These are phyloP conservation scores for Arrhamphus sclerolepis DNA, from an alignment of 2,797 vertebrate species.

Conservation along the genomic window DNA sequence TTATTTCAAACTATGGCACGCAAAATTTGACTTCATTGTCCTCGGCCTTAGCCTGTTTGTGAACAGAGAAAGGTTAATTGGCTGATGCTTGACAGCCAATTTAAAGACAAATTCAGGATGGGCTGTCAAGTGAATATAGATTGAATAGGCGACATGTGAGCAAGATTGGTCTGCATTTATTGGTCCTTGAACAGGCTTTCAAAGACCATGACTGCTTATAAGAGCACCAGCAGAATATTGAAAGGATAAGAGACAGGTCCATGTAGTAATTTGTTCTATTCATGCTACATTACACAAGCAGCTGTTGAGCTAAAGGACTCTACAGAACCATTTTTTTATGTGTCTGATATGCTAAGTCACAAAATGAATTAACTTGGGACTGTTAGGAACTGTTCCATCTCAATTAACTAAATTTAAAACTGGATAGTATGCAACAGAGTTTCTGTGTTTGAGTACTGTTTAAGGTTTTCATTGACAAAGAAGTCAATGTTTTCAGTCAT, in stretches of 20 bases:
- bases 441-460: constrained; percentile 38
- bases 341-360: constrained; percentile 22
- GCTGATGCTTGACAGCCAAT: constrained; percentile 35
- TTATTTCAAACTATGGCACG: background rate
- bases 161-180: constrained; percentile 33
- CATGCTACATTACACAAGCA: constrained; percentile 74
- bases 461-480: too few relatives aligned
- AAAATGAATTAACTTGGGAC: constrained; percentile 24
- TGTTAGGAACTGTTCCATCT: constrained; percentile 32
- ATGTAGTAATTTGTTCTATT: constrained; percentile 67
- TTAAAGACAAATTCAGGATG: constrained; percentile 30
- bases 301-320: constrained; percentile 52
- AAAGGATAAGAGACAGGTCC: constrained; percentile 61
- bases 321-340: constrained; percentile 48
- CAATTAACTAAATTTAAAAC: constrained; percentile 4
- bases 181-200: constrained; percentile 35
- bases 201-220: constrained; percentile 51
- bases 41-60: constrained; percentile 15
- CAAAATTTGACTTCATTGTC: constrained; percentile 14
- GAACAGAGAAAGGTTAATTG: constrained; percentile 49
- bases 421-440: background rate
- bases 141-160: constrained; percentile 37
- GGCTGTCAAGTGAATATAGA: constrained; percentile 16
- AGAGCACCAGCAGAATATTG: constrained; percentile 39
- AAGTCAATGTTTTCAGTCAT: constrained; percentile 29